These are phyloP conservation scores for Labeo calbasu DNA, from an alignment of 2,797 vertebrate genomes.

Conservation along the genomic window DNA sequence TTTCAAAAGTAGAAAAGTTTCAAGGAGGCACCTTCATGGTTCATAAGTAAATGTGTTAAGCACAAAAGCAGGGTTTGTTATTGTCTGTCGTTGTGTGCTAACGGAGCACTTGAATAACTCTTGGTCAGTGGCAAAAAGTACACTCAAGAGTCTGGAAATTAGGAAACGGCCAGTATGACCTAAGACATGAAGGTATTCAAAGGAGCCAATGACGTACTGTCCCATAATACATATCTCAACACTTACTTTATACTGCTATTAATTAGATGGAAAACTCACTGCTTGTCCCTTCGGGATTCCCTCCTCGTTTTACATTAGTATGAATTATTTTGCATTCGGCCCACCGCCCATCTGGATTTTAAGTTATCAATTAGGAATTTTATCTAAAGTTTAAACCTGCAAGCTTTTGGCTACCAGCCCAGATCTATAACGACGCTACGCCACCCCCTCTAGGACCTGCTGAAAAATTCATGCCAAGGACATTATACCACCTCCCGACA, in stretches of 20 bases:
- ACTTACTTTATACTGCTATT: conserved; percentile 35
- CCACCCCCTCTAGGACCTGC: background rate
- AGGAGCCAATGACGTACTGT: conserved; percentile 39
- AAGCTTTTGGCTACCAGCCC: background rate
- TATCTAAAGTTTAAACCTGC: background rate
- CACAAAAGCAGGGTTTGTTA: conserved; percentile 16
- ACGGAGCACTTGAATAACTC: conserved; percentile 30
- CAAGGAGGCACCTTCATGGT: background rate
- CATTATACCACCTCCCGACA: background rate
- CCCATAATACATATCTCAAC: conserved; percentile 23
- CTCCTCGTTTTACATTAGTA: background rate
- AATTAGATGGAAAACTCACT: conserved; percentile 19
- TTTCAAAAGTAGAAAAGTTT: background rate
- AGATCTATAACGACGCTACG: background rate
- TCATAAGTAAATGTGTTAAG: background rate
- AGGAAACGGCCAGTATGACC: conserved; percentile 43
- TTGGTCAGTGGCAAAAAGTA: conserved; percentile 31
- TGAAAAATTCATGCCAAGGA: background rate
- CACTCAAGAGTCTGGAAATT: conserved; percentile 42
- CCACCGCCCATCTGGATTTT: background rate
- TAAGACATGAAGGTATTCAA: conserved; percentile 40
- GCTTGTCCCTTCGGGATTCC: conserved; percentile 10
- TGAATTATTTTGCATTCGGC: background rate
- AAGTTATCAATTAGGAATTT: background rate
- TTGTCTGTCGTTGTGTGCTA: background rate